phyloP scores from a whole-genome alignment of 2,888 invertebrate species.

The Stratiomys singularior region DNA sequence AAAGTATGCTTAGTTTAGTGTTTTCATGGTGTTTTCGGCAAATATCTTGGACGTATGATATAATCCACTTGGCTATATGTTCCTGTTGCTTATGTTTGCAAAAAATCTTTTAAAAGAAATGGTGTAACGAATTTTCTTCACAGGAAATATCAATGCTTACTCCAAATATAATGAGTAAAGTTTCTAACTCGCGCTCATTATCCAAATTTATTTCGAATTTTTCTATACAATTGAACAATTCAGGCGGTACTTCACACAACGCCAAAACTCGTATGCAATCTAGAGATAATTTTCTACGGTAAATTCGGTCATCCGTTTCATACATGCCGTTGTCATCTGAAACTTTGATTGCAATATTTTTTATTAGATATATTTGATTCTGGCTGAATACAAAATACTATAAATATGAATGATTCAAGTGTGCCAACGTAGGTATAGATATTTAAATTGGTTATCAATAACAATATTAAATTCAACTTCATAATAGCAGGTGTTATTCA shows the following conservation, averaged over 20 bases:
- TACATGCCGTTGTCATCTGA: conserved; percentile 3
- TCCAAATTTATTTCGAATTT: conserved; percentile 8
- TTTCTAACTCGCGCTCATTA: not conserved
- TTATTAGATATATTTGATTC: not conserved
- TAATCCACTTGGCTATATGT: conserved; percentile 58
- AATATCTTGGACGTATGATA: conserved; percentile 57
- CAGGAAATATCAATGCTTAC: not conserved
- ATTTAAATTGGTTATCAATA: too few species aligned
- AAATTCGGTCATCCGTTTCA: conserved; percentile 7
- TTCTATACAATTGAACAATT: not conserved
- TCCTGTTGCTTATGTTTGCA: conserved; percentile 56
- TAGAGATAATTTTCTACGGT: conserved; percentile 13
- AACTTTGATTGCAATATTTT: conserved; percentile 2
- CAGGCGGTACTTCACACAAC: not conserved
- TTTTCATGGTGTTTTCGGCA: conserved; percentile 58
- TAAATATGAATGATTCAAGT: too few species aligned
- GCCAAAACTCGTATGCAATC: conserved; percentile 24
- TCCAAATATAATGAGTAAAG: not conserved
- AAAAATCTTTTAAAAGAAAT: conserved; percentile 57
- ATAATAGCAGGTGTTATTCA: too few species aligned
- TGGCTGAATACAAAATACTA: too few species aligned
- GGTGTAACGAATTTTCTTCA: not conserved
- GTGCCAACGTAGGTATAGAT: too few species aligned
- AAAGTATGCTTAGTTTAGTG: conserved; percentile 55
- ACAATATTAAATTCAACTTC: too few species aligned